Evolutionary conservation across 2,888 invertebrate genomes (phyloP), one percentile per base, ranked within the genome.

Genomic region (Cataglyphis altisquamis): DNA sequence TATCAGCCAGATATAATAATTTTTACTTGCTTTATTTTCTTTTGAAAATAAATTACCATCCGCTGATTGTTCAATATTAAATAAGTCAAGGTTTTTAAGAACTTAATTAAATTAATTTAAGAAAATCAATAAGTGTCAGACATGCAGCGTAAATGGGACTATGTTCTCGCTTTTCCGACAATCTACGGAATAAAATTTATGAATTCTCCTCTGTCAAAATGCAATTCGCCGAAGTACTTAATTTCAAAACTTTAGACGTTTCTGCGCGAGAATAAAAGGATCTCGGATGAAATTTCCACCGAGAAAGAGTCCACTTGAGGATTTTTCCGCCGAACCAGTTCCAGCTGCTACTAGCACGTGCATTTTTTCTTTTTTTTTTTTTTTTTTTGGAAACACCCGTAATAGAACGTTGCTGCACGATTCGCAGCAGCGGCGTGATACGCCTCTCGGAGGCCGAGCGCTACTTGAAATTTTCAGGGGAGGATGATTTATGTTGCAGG

Each of bases 401-500:
- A 45, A 62, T 72, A 60, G 60, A 60, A 81, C 86, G 66, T 83
- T 52, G 82, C 72, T 78, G 78, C 82, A 64, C 84, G 83, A 73
- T 83, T 48, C 45, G 18, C 70, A 77, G 75, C 75, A 18, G 80
- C 81, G 84, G 77, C 70, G 80, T 73, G 77, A 45, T 57, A 78
- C 63, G 74, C 39, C 83, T 84, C 85, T 72, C 62, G 66, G 36
- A 60, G 67, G 83, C 74, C 36, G 67, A 84, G 82, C 88, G 85
- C 89, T 92, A 91, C 91, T 90, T 91, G 90, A 91, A 91, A 91
- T 91, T 91, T 92, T 93, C 89, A 89, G 88, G 89, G 90, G 85
- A 89, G 89, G 90, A 92, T 92, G 92, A 93, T 93, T 93, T 92
- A 93, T 91, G 92, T 88, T 90, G 72, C 88, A 91, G 90, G 87